Conservation (phyloP, 2,113 vertebrate genomes). For the Athene noctua region DNA sequence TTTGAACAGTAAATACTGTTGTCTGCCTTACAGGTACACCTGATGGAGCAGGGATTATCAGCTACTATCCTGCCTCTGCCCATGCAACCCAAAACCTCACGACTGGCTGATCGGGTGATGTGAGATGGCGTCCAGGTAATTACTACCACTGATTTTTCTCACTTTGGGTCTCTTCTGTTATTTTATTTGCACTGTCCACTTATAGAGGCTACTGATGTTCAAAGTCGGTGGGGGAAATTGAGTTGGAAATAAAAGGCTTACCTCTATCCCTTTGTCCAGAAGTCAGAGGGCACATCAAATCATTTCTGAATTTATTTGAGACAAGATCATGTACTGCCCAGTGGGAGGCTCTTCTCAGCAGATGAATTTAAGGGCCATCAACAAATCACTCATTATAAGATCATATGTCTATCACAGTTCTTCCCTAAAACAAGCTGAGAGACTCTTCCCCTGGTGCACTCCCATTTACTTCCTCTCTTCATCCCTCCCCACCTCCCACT, state of each 20-base stretch:
- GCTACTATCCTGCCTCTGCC: not conserved
- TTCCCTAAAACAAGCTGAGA: not conserved
- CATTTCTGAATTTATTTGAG: not conserved
- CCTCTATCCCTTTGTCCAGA: not conserved
- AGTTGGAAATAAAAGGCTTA: not conserved
- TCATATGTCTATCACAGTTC: not conserved
- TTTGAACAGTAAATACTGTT: not conserved
- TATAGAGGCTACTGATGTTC: not conserved
- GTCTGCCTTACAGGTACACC: not conserved
- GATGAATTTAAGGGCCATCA: not conserved
- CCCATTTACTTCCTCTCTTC: not conserved
- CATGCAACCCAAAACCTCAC: not conserved
- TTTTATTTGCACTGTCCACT: not conserved
- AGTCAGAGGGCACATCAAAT: not conserved
- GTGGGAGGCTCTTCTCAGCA: not conserved
- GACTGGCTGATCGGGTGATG: not conserved
- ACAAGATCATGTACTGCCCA: not conserved
- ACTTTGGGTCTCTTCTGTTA: not conserved
- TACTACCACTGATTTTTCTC: not conserved
- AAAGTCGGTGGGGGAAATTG: not conserved
- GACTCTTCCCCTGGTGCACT: accelerated
- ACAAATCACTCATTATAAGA: not conserved
- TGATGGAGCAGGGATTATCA: not conserved
- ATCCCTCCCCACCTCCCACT: not conserved
- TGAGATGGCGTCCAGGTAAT: not conserved